Evolutionary conservation across 2,888 invertebrate genomes (phyloP), one percentile per base, ranked within the genome.

Genomic region (Choristoneura rosaceana): DNA sequence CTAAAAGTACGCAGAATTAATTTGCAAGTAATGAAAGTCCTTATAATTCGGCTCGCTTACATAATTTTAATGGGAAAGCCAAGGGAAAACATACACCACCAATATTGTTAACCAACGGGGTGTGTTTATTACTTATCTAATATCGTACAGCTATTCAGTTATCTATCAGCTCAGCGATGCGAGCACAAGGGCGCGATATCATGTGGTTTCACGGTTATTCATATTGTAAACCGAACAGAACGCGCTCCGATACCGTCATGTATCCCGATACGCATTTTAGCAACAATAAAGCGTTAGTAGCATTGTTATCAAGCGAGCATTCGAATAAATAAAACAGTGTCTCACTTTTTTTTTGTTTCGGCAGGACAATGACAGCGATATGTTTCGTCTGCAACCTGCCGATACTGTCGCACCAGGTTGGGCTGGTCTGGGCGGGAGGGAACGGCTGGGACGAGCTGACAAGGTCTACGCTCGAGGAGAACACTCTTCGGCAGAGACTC

Each of bases 301-400:
- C 74, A 74, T 65, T 58, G 67, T 65, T 50, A 67, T 68, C 59
- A 8, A 45, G 45, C 2, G n/a, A 14, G n/a, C 52, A 63, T 15
- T 58, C 4, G 14, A n/a, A 47, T n/a, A 45, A 62, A 62, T 25
- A n/a, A 45, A 43, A 38, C 34, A 8, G 12, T n/a, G 60, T 41
- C 4, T 61, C 14, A 62, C 62, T 17, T 62, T 14, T n/a, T 17
- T 82, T 78, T 91, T 52, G 7, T 79, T 86, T 88, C 79, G 64
- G 78, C 96, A 98, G 98, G 96, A 98, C 97, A 89, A 98, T 98
- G 98, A 97, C 98, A 87, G 97, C 98, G 90, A 97, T 98, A 95
- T 98, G 98, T 95, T 98, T 98, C 95, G 98, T 98, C 84, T 98
- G 98, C 97, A 98, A 98, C 94, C 95, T 98, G 87, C 98, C 98